phyloP scores from a whole-genome alignment of 2,888 invertebrate species.

The Leptothorax acervorum region DNA sequence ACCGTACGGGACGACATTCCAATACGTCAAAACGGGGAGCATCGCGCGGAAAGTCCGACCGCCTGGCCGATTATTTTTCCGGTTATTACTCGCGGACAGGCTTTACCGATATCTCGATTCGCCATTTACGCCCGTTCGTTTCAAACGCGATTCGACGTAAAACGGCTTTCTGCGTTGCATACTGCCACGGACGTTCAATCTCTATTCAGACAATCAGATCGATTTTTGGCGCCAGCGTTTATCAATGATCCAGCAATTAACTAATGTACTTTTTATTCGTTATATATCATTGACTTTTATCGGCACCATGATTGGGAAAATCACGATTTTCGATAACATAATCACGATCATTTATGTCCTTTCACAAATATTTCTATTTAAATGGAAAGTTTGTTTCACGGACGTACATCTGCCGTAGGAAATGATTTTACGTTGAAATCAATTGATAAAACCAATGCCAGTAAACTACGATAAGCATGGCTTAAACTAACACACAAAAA shows the following conservation, averaged over 20 bases:
- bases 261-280: constrained; percentile 7
- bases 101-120: constrained; percentile 66
- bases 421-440: constrained; percentile 1
- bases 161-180: constrained; percentile 64
- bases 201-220: constrained; percentile 33
- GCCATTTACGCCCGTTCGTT: constrained; percentile 63
- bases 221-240: constrained; percentile 15
- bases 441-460: constrained; percentile 4
- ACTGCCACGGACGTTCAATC: constrained; percentile 64
- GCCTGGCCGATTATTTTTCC: constrained; percentile 73
- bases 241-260: constrained; percentile 29
- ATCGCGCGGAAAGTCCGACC: constrained; percentile 67
- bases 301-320: neutral
- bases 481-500: neutral
- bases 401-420: neutral
- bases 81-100: constrained; percentile 71
- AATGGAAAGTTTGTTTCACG: neutral
- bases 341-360: neutral
- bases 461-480: constrained; percentile 12
- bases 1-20: constrained; percentile 70
- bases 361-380: neutral
- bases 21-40: constrained; percentile 69
- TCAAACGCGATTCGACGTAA: constrained; percentile 65
- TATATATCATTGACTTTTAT: constrained; percentile 6
- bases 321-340: too few species aligned